Evolutionary conservation across 2,888 invertebrate species (phyloP), one percentile per base, ranked within the genome.

Genomic region (Dryomyza anilis): DNA sequence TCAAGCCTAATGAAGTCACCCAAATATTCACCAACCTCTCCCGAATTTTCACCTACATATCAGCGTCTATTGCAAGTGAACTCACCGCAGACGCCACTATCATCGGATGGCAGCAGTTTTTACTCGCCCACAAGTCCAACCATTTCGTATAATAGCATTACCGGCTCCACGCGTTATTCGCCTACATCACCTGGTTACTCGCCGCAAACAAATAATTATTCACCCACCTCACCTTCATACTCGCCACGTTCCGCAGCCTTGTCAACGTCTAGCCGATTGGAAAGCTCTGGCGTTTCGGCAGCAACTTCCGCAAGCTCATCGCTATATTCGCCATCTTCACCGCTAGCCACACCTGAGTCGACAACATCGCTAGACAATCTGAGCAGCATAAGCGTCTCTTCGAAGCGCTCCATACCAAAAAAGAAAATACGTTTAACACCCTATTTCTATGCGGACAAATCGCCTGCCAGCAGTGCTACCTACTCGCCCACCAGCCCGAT

Each of bases 141-240:
- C 48, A 1, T 88, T 89, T 0, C 89, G 88, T 7, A 91, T 90
- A 88, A 91, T 91, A 75, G 88, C 89, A 1, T 93, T 93, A 3
- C 58, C 3, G 63, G 64, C 29, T 64, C 65, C 1, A 89, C 91
- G 1, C 89, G 89, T 4, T 92, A 91, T 77, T 87, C 88, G 0
- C 89, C 88, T 1, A 89, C 89, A 0, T 87, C 87, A 23, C 91
- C 94, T 65, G 85, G 71, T 87, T 87, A 70, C 86, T 87, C 64
- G 87, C 86, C n/a, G 80, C 90, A 0, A 89, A 89, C 60, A 87
- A 89, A 0, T 91, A 0, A 86, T 86, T 12, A 90, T 78, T 89
- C 92, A 7, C 91, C 90, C 0, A 89, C 89, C 0, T 90, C 89
- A 3, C 92, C 91, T 1, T 84, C 83, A 10, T 72, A 69, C 29